Conservation (phyloP, 2,888 invertebrate species). For the Celastrina argiolus region DNA sequence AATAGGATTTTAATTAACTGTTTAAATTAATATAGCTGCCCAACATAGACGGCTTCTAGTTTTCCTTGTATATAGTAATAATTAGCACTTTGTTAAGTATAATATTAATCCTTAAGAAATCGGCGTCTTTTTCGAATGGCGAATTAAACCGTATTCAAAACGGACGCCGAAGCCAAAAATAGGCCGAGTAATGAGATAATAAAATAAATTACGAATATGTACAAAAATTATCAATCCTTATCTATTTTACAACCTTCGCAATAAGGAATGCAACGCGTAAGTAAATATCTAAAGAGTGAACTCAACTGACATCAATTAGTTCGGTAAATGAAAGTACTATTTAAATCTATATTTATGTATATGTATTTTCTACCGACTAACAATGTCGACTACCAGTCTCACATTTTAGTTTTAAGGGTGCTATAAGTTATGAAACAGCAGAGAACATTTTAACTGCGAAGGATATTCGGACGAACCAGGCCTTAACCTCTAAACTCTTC, state of each 20-base stretch:
- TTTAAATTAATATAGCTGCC: conserved; percentile 57
- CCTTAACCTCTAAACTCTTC: conserved; percentile 46
- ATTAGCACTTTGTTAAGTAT: conserved; percentile 20
- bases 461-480: conserved; percentile 68
- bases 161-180: conserved; percentile 48
- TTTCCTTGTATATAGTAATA: conserved; percentile 17
- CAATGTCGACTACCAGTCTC: conserved; percentile 78
- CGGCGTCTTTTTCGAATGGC: conserved; percentile 29
- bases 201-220: conserved; percentile 58
- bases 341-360: conserved; percentile 66
- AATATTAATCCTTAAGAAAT: conserved; percentile 24
- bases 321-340: conserved; percentile 66
- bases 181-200: conserved; percentile 65
- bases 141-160: conserved; percentile 25
- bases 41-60: conserved; percentile 50
- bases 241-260: conserved; percentile 65
- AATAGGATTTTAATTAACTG: conserved; percentile 27
- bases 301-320: conserved; percentile 58
- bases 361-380: conserved; percentile 69
- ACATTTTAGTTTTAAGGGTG: conserved; percentile 76
- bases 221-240: conserved; percentile 56
- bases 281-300: conserved; percentile 58
- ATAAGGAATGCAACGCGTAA: conserved; percentile 64
- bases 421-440: conserved; percentile 70
- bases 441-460: conserved; percentile 66